A percentile compares a stretch with the other conserved stretches of the same genome.
phyloP scores from a whole-genome alignment of 2,888 invertebrate genomes.

The Electrophaes corylata region DNA sequence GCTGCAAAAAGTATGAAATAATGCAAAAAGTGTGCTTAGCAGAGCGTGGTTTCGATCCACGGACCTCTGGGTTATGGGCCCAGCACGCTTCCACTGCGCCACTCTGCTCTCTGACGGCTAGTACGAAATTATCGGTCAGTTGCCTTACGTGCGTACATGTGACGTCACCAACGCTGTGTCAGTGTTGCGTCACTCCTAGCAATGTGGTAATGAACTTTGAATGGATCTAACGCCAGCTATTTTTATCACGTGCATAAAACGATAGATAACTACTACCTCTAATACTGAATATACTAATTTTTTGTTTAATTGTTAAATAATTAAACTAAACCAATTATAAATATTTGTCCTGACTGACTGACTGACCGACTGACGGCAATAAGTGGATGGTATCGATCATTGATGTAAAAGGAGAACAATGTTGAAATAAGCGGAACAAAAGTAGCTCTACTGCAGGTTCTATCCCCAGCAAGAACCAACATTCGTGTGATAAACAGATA shows the following conservation, averaged over 20 bases:
- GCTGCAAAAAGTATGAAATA: slow-evolving; percentile 17
- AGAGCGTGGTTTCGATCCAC: slow-evolving; percentile 94
- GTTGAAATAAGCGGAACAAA: no score
- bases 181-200: slow-evolving; percentile 15
- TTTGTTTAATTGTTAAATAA: no score
- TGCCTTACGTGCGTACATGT: slow-evolving; percentile 37
- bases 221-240: slow-evolving; percentile 2
- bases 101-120: slow-evolving; percentile 83
- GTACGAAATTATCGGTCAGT: slow-evolving; percentile 50
- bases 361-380: no score
- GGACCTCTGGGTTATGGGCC: slow-evolving; percentile 95
- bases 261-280: background rate
- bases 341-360: no score
- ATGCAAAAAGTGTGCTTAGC: slow-evolving; percentile 69
- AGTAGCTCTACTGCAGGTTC: no score
- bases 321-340: no score
- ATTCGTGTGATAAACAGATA: no score
- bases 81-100: slow-evolving; percentile 93
- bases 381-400: no score
- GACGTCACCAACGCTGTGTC: slow-evolving; percentile 45
- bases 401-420: no score
- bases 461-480: no score
- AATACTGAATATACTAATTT: no score
- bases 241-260: background rate
- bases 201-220: slow-evolving; percentile 8